phyloP scores from a whole-genome alignment of 1,140 invertebrate species.

The Vanessa tameamea region DNA sequence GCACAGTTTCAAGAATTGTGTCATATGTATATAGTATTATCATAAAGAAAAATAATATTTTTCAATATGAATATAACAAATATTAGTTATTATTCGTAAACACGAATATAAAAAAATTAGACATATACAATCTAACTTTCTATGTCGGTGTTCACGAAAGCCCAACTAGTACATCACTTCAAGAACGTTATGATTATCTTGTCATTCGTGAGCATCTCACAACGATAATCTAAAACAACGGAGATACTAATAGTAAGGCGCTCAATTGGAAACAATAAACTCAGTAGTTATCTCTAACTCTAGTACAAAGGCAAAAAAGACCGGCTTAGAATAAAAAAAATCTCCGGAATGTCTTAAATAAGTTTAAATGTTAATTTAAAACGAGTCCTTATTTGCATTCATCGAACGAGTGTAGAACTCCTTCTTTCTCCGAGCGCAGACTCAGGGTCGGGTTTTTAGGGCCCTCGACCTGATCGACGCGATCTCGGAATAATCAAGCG shows the following conservation, averaged over 20 bases:
- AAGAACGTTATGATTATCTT: conserved; percentile 24
- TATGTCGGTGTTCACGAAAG: conserved; percentile 5
- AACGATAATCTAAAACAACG: conserved; percentile 16
- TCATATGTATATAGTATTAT: too few relatives aligned
- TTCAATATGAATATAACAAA: not conserved
- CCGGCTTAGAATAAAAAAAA: conserved; percentile 42
- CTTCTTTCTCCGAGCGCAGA: conserved; percentile 41
- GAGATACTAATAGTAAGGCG: conserved; percentile 5
- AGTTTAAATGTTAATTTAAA: conserved; percentile 58
- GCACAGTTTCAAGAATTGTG: too few relatives aligned
- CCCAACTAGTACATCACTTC: conserved; percentile 8
- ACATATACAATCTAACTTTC: conserved; percentile 9
- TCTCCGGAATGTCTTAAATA: conserved; percentile 37
- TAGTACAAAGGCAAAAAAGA: conserved; percentile 34
- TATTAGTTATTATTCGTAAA: not conserved
- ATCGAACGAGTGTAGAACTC: conserved; percentile 45
- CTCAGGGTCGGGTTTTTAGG: conserved; percentile 63
- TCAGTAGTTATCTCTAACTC: conserved; percentile 9
- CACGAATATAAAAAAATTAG: not conserved
- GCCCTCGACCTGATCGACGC: conserved; percentile 65
- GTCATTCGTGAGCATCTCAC: conserved; percentile 20
- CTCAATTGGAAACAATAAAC: conserved; percentile 23
- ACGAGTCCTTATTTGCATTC: conserved; percentile 63
- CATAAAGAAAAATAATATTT: too few relatives aligned
- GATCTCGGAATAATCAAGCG: conserved; percentile 71